Conservation (phyloP, 2,797 vertebrate species). For the Ceyx erithaca region DNA sequence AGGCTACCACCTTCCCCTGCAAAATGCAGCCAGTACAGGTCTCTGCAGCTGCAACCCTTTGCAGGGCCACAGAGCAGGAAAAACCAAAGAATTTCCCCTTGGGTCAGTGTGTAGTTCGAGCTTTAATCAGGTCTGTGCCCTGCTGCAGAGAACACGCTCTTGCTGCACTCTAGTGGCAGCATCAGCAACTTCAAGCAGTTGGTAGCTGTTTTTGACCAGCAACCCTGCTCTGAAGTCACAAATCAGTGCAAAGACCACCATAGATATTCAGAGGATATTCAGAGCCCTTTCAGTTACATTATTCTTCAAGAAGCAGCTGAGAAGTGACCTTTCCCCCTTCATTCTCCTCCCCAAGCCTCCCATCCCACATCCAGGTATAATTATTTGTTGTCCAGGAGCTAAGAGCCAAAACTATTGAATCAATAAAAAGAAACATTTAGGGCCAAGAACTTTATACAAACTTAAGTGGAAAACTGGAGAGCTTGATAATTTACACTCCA, state of each 20-base stretch:
- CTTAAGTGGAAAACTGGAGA: not conserved
- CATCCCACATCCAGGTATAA: not conserved
- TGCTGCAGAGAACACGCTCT: not conserved
- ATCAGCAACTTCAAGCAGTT: not conserved
- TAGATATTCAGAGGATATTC: too few species aligned
- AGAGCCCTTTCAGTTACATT: fast-evolving
- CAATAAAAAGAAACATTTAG: not conserved
- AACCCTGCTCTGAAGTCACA: not conserved
- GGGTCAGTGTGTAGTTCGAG: not conserved
- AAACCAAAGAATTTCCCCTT: not conserved
- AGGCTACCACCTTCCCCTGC: not conserved
- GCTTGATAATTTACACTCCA: not conserved
- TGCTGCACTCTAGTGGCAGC: conserved; percentile 59
- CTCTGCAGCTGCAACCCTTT: not conserved
- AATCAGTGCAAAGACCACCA: not conserved
- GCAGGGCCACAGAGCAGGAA: not conserved
- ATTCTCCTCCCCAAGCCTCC: not conserved
- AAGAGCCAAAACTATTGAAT: not conserved
- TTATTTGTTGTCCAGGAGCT: not conserved
- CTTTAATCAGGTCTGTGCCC: not conserved
- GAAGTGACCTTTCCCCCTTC: not conserved
- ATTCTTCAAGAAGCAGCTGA: not conserved
- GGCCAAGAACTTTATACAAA: not conserved
- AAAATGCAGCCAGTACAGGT: not conserved
- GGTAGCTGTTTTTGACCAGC: not conserved